Percentiles rank a stretch among this genome's conserved stretches.
Evolutionary conservation across 2,888 invertebrate species (phyloP).

Genomic region (Scaptomyza tumidula): DNA sequence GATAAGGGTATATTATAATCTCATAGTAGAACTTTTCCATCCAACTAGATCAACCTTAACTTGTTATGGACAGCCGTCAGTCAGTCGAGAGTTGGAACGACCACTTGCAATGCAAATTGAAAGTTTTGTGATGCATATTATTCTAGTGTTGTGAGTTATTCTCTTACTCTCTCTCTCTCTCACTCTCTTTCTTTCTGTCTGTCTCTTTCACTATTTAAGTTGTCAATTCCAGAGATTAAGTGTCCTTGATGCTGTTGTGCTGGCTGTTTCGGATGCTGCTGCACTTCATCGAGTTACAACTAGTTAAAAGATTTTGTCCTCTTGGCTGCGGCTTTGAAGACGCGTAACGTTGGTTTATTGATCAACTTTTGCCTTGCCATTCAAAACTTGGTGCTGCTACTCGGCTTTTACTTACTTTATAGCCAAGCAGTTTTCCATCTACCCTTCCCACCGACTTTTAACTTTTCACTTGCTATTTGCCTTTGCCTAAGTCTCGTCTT

Average conservation of each 20-base stretch:
- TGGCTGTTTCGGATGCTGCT: constrained; percentile 11
- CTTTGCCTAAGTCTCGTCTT: neutral
- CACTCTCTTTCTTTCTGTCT: neutral
- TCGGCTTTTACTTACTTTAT: constrained; percentile 35
- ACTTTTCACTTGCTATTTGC: too few species aligned
- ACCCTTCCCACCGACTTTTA: too few species aligned
- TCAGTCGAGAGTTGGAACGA: neutral
- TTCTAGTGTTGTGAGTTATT: constrained; percentile 54
- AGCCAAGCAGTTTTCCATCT: neutral
- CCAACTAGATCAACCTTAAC: neutral
- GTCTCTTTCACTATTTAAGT: constrained; percentile 7
- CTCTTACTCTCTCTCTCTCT: constrained; percentile 5
- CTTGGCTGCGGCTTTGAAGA: constrained; percentile 26
- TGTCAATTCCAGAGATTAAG: constrained; percentile 18
- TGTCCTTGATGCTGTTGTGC: constrained; percentile 1
- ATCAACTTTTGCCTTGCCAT: constrained; percentile 61
- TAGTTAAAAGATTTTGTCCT: constrained; percentile 70
- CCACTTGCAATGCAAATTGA: constrained; percentile 71
- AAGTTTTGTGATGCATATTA: constrained; percentile 73
- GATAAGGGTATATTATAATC: neutral
- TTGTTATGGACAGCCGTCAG: constrained; percentile 34
- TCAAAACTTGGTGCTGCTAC: constrained; percentile 30
- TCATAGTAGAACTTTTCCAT: neutral
- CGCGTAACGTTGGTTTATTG: constrained; percentile 58
- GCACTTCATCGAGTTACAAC: constrained; percentile 61